These are phyloP conservation scores for Ctenicera cuprea DNA, from an alignment of 2,888 invertebrate genomes.

Conservation along the genomic window DNA sequence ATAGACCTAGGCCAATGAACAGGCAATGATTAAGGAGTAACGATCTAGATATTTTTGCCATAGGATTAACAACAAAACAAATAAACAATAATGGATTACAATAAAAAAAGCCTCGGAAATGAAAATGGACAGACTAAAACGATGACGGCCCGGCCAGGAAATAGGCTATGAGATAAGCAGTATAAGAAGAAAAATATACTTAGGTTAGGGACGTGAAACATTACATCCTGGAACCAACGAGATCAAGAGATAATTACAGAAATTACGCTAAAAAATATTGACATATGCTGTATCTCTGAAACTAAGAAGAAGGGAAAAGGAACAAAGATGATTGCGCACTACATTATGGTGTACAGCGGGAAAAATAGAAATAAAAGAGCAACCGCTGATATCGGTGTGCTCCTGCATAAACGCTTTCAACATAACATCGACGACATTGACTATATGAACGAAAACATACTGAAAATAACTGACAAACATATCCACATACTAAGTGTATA, in stretches of 20 bases:
- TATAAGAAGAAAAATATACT: no score
- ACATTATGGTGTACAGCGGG: neutral
- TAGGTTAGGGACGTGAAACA: constrained; percentile 18
- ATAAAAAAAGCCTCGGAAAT: no score
- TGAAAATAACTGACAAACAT: constrained; percentile 5
- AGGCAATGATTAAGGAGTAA: neutral
- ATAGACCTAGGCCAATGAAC: neutral
- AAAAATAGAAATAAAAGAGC: neutral
- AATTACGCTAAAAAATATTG: no score
- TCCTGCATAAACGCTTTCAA: no score
- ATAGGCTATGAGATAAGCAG: constrained; percentile 1
- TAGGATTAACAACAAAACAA: neutral
- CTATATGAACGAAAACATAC: constrained; percentile 12
- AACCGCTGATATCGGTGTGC: constrained; percentile 9
- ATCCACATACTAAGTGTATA: constrained; percentile 6
- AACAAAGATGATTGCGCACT: constrained; percentile 4
- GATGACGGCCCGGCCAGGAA: constrained; percentile 10
- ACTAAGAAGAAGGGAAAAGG: no score
- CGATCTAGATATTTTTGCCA: neutral
- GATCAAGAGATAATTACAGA: no score
- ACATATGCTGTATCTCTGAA: no score
- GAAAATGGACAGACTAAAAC: no score
- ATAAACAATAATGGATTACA: no score
- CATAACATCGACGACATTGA: constrained; percentile 14
- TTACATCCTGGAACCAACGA: constrained; percentile 3